A percentile compares a stretch with the other conserved stretches of the same genome.
phyloP scores from a whole-genome alignment of 2,888 invertebrate genomes.

The Stramonita haemastoma region DNA sequence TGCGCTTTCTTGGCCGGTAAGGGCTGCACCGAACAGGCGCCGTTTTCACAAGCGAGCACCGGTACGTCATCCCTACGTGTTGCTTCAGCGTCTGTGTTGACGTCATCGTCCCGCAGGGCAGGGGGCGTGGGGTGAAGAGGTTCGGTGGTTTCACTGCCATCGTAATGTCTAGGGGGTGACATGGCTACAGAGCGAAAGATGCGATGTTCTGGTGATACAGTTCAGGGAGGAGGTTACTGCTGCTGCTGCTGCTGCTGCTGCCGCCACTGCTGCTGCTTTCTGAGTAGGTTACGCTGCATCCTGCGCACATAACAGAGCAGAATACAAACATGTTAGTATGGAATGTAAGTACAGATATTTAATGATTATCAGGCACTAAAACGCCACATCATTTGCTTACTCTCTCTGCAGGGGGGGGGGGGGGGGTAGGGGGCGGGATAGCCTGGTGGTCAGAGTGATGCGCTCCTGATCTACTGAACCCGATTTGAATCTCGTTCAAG shows the following conservation, averaged over 20 bases:
- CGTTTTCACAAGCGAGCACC: conserved; percentile 50
- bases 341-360: background rate
- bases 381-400: background rate
- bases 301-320: background rate
- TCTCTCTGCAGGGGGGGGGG: background rate
- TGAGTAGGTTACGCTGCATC: background rate
- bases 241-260: background rate
- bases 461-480: no score
- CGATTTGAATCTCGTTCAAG: no score
- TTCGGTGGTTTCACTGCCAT: conserved; percentile 23
- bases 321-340: background rate
- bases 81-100: background rate
- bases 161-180: conserved; percentile 13
- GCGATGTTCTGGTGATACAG: background rate
- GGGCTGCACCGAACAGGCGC: conserved; percentile 40
- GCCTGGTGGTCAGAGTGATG: no score
- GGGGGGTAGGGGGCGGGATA: no score
- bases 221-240: background rate
- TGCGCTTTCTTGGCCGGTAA: conserved; percentile 43
- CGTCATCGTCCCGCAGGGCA: background rate
- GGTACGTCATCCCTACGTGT: conserved; percentile 47
- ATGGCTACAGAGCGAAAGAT: background rate
- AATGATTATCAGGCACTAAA: background rate
- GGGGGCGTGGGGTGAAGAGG: conserved; percentile 2
- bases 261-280: background rate